These are phyloP conservation scores for Saxidomus purpurata DNA, from an alignment of 1,140 invertebrate genomes.

Conservation along the genomic window DNA sequence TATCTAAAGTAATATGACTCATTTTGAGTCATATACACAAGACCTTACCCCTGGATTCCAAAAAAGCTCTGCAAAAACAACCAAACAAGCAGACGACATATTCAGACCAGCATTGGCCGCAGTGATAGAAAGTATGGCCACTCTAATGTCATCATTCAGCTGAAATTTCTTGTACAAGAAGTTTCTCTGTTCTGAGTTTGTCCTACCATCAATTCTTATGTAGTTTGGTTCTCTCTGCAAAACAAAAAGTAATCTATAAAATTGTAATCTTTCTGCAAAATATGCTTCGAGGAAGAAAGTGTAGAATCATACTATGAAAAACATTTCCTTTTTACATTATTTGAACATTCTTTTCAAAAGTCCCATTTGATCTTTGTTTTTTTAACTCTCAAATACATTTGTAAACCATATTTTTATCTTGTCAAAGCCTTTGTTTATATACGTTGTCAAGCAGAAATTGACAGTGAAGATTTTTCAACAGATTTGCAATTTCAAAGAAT, in stretches of 20 bases:
- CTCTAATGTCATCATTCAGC: constrained; percentile 89
- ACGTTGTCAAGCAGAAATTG: no score
- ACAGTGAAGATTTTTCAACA: no score
- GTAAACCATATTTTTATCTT: neutral
- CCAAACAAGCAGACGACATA: constrained; percentile 95
- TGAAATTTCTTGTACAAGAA: constrained; percentile 92
- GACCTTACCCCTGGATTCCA: constrained; percentile 98
- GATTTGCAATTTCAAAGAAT: no score
- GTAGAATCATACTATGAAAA: neutral
- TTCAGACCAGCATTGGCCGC: constrained; percentile 94
- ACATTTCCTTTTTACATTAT: neutral
- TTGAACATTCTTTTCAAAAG: neutral
- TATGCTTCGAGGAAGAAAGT: neutral
- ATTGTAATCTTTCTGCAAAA: neutral
- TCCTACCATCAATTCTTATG: constrained; percentile 85
- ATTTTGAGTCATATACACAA: no score
- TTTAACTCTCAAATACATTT: neutral
- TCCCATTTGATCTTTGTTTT: neutral
- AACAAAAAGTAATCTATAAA: neutral
- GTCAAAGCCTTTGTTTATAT: no score
- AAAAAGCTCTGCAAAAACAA: constrained; percentile 98
- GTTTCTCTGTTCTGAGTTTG: constrained; percentile 79
- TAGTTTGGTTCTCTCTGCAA: constrained; percentile 78
- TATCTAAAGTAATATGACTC: no score
- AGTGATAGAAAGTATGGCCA: constrained; percentile 96